These are phyloP conservation scores for Poeciliopsis turneri DNA, from an alignment of 2,797 vertebrate species.

Conservation along the genomic window DNA sequence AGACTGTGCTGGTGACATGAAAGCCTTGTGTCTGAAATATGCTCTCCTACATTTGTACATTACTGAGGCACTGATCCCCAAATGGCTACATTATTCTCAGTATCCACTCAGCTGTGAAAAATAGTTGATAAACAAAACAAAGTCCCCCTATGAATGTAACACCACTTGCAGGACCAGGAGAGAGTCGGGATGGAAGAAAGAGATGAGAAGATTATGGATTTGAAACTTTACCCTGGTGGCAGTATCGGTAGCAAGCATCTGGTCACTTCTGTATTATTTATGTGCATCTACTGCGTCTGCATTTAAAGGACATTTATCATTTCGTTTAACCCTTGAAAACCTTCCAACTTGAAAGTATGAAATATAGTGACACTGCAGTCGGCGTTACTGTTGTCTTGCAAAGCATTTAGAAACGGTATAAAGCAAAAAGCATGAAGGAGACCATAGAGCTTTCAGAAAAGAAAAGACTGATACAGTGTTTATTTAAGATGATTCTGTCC, in stretches of 20 bases:
- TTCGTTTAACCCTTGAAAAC: neutral
- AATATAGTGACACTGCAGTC: neutral
- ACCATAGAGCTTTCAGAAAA: neutral
- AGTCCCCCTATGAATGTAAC: constrained; percentile 2
- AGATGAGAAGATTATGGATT: constrained; percentile 30
- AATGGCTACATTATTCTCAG: constrained; percentile 9
- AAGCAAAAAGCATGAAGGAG: neutral
- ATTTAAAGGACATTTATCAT: constrained; percentile 4
- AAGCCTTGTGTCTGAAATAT: constrained; percentile 45
- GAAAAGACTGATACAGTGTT: neutral
- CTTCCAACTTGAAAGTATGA: neutral
- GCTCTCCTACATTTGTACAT: constrained; percentile 25
- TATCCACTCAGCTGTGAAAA: constrained; percentile 11
- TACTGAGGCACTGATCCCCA: constrained; percentile 11
- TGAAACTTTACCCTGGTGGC: constrained; percentile 46
- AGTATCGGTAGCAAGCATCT: constrained; percentile 32
- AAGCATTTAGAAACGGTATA: neutral
- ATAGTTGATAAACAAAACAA: constrained; percentile 26
- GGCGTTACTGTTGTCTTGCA: neutral
- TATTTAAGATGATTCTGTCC: neutral
- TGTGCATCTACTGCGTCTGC: constrained; percentile 7
- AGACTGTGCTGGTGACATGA: constrained; percentile 40
- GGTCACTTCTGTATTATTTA: constrained; percentile 13
- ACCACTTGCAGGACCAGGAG: constrained; percentile 7
- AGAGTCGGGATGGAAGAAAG: constrained; percentile 1